Evolutionary conservation across 2,797 vertebrate species (phyloP).

Genomic region (Sebastes dallii): DNA sequence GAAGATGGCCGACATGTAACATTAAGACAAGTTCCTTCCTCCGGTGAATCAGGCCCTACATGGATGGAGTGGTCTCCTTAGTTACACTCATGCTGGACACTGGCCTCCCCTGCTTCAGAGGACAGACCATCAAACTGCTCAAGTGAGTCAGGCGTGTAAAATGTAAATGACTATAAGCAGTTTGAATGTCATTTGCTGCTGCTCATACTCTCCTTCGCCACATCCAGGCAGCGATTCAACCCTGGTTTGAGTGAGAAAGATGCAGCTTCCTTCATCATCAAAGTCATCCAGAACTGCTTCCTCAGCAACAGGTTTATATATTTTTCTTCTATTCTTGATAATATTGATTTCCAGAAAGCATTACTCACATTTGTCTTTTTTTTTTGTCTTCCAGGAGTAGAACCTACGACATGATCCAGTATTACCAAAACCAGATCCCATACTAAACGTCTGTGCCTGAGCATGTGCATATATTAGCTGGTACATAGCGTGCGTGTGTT

Average conservation of each 20-base stretch:
- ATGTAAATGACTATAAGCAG: neutral
- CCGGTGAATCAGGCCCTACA: constrained; percentile 88
- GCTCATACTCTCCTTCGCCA: neutral
- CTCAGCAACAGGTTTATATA: constrained; percentile 90
- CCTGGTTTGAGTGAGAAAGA: constrained; percentile 95
- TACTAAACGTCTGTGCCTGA: constrained; percentile 83
- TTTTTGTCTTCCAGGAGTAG: constrained; percentile 86
- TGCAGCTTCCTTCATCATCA: constrained; percentile 95
- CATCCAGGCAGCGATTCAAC: constrained; percentile 90
- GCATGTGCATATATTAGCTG: constrained; percentile 55
- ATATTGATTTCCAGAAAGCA: neutral
- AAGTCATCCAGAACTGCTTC: constrained; percentile 97
- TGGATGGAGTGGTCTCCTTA: constrained; percentile 95
- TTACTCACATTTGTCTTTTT: neutral
- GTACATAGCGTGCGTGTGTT: constrained; percentile 20
- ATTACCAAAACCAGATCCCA: constrained; percentile 98
- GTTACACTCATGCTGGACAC: constrained; percentile 97
- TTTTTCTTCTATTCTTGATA: neutral
- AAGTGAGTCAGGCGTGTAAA: constrained; percentile 84
- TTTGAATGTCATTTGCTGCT: neutral
- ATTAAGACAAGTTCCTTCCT: neutral
- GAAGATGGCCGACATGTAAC: neutral
- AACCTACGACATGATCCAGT: constrained; percentile 98
- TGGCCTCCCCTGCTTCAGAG: constrained; percentile 94
- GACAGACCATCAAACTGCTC: constrained; percentile 95